Percentiles rank a stretch among this genome's conserved stretches.
Conservation (phyloP, 2,797 vertebrate genomes). For the Macrochelys suwanniensis region DNA sequence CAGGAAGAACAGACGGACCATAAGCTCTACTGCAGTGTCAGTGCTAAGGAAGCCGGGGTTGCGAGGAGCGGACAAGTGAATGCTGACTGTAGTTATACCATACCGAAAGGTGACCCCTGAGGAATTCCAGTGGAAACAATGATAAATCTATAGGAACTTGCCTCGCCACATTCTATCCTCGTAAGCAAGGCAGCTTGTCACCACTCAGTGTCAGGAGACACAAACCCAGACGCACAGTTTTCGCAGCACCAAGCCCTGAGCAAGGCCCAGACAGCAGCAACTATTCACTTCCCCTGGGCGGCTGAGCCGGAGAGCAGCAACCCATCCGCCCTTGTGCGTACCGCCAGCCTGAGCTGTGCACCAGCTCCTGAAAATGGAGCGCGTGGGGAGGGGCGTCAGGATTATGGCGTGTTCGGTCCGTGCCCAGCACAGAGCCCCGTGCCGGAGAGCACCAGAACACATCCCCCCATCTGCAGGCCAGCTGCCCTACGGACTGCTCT, state of each 20-base stretch:
- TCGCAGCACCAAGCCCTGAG: slow-evolving; percentile 3
- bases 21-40: background rate
- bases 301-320: background rate
- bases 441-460: background rate
- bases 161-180: background rate
- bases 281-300: background rate
- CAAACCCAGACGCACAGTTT: background rate
- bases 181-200: background rate
- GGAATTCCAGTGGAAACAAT: background rate
- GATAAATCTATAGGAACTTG: background rate
- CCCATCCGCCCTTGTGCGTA: accelerated
- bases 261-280: background rate
- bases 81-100: accelerated
- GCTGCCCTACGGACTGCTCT: background rate
- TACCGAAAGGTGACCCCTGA: background rate
- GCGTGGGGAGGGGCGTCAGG: background rate
- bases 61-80: background rate
- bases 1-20: background rate
- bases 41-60: background rate
- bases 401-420: accelerated
- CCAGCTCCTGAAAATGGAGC: background rate
- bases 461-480: slow-evolving; percentile 21
- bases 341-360: background rate
- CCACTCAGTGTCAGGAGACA: background rate
- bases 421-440: background rate